phyloP scores from a whole-genome alignment of 2,113 vertebrate species.

The Pongo pygmaeus region DNA sequence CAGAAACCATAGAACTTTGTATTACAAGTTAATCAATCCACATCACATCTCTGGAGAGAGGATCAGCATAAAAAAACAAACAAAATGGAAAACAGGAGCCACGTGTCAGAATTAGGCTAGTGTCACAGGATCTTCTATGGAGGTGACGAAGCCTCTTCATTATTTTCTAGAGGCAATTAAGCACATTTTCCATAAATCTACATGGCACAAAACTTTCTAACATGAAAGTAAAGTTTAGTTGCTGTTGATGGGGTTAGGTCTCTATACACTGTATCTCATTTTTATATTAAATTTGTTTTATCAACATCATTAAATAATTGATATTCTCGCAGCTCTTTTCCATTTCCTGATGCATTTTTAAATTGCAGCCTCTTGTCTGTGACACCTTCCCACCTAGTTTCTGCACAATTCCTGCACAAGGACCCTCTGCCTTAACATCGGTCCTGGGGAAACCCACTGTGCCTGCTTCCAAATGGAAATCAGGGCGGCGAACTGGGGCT shows the following conservation, averaged over 20 bases:
- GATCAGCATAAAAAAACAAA: background rate
- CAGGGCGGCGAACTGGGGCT: background rate
- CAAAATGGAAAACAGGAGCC: background rate
- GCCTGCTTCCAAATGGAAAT: background rate
- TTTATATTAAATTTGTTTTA: background rate
- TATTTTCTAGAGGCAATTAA: background rate
- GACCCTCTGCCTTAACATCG: background rate
- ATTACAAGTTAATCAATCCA: background rate
- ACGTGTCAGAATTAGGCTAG: background rate
- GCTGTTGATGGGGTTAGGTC: background rate
- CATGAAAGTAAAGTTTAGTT: background rate
- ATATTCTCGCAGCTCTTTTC: background rate
- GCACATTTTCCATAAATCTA: background rate
- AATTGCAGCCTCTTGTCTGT: background rate
- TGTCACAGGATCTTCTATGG: background rate
- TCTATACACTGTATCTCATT: background rate
- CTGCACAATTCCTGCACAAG: background rate
- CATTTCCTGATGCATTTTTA: background rate
- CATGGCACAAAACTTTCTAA: background rate
- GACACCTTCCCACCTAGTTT: background rate
- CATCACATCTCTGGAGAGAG: background rate
- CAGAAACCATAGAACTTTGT: background rate
- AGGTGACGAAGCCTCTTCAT: background rate
- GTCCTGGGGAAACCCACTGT: rapidly evolving
- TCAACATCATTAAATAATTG: background rate